Conservation (phyloP, 2,888 invertebrate genomes). For the Pelosia muscerda region DNA sequence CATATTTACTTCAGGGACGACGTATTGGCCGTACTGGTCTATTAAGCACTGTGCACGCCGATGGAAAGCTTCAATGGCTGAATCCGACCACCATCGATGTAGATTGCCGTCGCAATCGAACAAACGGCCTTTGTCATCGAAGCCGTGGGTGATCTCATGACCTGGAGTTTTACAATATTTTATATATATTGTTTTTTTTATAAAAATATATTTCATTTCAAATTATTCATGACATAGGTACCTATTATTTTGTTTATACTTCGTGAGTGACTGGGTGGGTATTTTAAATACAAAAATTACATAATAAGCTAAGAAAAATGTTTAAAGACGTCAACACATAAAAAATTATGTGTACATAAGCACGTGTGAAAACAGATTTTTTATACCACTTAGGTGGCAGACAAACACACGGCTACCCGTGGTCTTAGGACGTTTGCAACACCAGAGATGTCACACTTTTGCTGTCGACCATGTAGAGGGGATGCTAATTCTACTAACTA, state of each 20-base stretch:
- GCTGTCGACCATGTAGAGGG: no score
- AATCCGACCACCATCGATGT: conserved; percentile 94
- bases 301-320: background rate
- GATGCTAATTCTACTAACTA: no score
- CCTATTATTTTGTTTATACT: background rate
- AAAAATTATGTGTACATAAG: background rate
- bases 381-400: no score
- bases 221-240: background rate
- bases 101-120: conserved; percentile 98
- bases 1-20: conserved; percentile 92
- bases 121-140: conserved; percentile 95
- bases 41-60: conserved; percentile 92
- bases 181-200: no score
- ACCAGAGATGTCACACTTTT: no score
- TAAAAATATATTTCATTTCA: no score
- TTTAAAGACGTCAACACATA: background rate
- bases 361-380: background rate
- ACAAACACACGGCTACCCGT: no score
- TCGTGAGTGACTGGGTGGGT: background rate
- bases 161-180: conserved; percentile 66
- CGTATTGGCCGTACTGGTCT: conserved; percentile 94
- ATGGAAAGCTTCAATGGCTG: conserved; percentile 91
- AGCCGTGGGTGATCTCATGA: conserved; percentile 97
- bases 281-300: background rate
- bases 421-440: no score